A percentile compares a stretch with the other conserved stretches of the same genome.
phyloP scores from a whole-genome alignment of 2,797 vertebrate genomes.

The Nannoperca obscura region DNA sequence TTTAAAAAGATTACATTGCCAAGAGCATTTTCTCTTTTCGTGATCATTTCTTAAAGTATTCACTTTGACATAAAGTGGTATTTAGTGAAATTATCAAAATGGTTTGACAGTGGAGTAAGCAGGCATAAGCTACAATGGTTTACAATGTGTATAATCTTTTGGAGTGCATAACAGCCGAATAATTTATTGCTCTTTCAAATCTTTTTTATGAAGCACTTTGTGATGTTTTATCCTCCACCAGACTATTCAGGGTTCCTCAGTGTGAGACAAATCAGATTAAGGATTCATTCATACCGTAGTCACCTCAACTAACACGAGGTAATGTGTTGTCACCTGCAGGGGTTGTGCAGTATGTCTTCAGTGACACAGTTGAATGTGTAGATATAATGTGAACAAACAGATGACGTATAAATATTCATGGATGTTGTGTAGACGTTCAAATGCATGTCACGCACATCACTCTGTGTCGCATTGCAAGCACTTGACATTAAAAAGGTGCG shows the following conservation, averaged over 20 bases:
- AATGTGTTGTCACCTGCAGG: not conserved
- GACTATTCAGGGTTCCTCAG: not conserved
- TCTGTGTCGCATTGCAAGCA: not conserved
- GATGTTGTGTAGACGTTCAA: not conserved
- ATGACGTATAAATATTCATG: not conserved
- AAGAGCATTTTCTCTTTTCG: not conserved
- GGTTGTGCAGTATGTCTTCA: not conserved
- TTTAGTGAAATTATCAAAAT: constrained; percentile 5
- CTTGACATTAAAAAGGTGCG: constrained; percentile 20
- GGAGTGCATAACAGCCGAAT: not conserved
- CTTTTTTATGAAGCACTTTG: no score
- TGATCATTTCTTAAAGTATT: constrained; percentile 9
- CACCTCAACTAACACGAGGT: not conserved
- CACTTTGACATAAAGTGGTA: not conserved
- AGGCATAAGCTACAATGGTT: not conserved
- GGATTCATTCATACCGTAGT: not conserved
- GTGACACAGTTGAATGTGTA: not conserved
- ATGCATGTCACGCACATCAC: constrained; percentile 22
- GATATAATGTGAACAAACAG: constrained; percentile 8
- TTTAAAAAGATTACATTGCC: constrained; percentile 10
- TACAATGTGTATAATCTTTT: not conserved
- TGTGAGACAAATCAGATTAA: not conserved
- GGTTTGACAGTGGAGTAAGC: not conserved
- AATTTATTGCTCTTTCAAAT: constrained; percentile 10
- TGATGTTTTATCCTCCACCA: no score